A percentile compares a stretch with the other conserved stretches of the same genome.
These are phyloP conservation scores for Hydra vulgaris DNA, from an alignment of 30 jellyfish, hydroid and myxozoan species.

Conservation along the genomic window DNA sequence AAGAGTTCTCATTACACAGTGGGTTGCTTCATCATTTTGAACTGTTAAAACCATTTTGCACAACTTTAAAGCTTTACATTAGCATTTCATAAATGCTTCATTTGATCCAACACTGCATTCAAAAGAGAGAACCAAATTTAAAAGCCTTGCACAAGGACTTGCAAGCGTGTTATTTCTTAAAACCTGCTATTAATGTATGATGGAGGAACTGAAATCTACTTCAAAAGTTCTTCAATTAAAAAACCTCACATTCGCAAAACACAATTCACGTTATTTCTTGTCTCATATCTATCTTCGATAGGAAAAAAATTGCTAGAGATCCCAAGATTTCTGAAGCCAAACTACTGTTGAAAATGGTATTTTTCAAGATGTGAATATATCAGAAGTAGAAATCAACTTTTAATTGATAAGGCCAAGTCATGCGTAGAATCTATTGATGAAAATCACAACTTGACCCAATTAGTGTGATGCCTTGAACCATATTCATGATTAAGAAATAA, in stretches of 20 bases:
- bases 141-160: neutral
- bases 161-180: neutral
- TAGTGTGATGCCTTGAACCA: neutral
- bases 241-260: neutral
- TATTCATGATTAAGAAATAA: neutral
- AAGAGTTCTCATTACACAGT: neutral
- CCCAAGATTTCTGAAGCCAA: neutral
- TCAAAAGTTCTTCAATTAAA: neutral
- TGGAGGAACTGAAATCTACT: neutral
- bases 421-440: neutral
- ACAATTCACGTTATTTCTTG: neutral
- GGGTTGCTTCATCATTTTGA: neutral
- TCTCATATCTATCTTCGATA: neutral
- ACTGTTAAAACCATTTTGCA: neutral
- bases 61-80: neutral
- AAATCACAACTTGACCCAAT: neutral
- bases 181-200: neutral
- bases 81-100: neutral
- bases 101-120: neutral
- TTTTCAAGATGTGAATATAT: neutral
- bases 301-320: neutral
- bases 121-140: neutral
- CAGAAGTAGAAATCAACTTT: neutral
- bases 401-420: neutral
- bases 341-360: neutral